Base-by-base conservation (phyloP, 2,888 invertebrate genomes). In the Rhagophthalmus giganteus region DNA sequence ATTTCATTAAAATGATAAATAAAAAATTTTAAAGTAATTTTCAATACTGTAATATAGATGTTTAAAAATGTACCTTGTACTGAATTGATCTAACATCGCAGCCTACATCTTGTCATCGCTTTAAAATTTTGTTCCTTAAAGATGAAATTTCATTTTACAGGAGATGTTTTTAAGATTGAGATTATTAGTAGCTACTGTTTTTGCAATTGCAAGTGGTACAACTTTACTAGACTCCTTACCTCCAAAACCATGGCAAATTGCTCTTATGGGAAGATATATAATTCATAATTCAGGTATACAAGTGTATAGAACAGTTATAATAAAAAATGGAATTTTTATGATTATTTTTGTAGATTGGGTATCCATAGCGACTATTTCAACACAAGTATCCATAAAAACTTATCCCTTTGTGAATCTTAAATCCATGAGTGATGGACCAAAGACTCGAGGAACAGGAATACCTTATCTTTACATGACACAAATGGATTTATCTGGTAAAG, bases 401-500 rank as follows among this genome's bases (percentile, higher is more conserved):
- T 87, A 80, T 65, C 88, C 90, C 0, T 85, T 86, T 67, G 81
- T 81, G 0, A 85, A 84, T 60, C 78, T 88, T 1, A 83, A 85
- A 64, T 87, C 88, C 0, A 74, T 87, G 25, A 83, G 83, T 37
- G 90, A 90, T 72, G 90, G 90, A 0, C 79, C 83, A 0, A 60
- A 79, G 16, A 75, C 78, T 6, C 83, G 83, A 63, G 85, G 88
- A 7, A 83, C 85, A 2, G 90, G 89, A 16, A 71, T 84, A 34
- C 87, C 88, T 1, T 90, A 87, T 69, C 78, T 89, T 68, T 88
- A 85, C 68, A 80, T 88, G 74, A 86, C 87, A 1, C 11, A 12
- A 1, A 71, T 87, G 71, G 88, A 89, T 64, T 82, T 84, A 59
- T 81, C 85, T 10, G 83, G 83, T 12, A 76, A 78, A 57, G 88